Evolutionary conservation across 2,113 vertebrate genomes (phyloP), one percentile per base, ranked within the genome.

Genomic region (mouse (Mus musculus)): DNA sequence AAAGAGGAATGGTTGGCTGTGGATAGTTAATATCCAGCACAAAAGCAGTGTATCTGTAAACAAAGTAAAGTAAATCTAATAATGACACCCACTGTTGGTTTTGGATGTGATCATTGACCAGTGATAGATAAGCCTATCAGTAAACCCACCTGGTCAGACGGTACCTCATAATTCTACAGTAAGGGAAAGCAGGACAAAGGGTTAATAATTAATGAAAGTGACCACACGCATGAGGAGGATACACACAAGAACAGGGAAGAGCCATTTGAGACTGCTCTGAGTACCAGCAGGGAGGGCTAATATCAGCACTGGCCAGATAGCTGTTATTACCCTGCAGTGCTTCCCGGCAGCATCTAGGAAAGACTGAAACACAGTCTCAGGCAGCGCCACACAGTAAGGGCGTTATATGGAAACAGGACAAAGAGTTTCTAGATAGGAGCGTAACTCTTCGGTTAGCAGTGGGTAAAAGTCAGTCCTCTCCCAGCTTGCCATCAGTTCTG

Each of bases 351-450:
- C 89, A 12, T 69, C 73, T 90, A 39, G 69, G 75, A 89, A 72
- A 95, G 36, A 89, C 33, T 85, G 89, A 90, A 93, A 69, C 67
- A 94, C 67, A 94, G 78, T 96, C 89, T 97, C 81, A 89, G 82
- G 54, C 73, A 92, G 39, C 71, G 39, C 16, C 54, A 86, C 89
- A 95, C 49, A 78, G 88, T 87, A 86, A 87, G 90, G 95, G 73
- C 36, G 19, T 93, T 75, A 86, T 77, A 78, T 86, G 81, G 86
- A 96, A 86, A 69, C 81, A 67, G 80, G 63, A 90, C 22, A 88
- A 92, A 89, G 42, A n/a, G 20, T 87, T 87, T 73, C 81, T 73
- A 93, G 91, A 92, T 82, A 86, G 4, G 89, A 93, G 72, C 76
- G 7, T 85, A 90, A 69, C 81, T 95, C 81, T 61, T 82, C 88